A percentile compares a stretch with the other conserved stretches of the same genome.
Evolutionary conservation across 2,888 invertebrate genomes (phyloP).

Genomic region (Tiliacea aurago): DNA sequence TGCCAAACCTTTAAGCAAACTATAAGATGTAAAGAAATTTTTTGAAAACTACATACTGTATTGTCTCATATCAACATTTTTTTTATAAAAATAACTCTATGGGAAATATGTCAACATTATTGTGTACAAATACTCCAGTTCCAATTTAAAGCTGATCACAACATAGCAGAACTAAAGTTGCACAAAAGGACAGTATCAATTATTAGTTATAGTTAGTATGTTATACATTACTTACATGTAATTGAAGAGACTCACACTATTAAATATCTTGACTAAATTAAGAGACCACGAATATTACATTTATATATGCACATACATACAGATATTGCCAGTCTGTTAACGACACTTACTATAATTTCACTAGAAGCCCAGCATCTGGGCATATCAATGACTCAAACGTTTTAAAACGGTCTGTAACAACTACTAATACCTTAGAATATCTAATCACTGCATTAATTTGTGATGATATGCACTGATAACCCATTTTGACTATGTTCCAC

Average conservation of each 20-base stretch:
- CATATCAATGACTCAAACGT: constrained; percentile 87
- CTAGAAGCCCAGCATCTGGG: constrained; percentile 89
- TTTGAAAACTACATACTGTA: constrained; percentile 86
- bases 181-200: constrained; percentile 88
- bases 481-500: constrained; percentile 83
- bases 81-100: constrained; percentile 89
- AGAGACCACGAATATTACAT: constrained; percentile 89
- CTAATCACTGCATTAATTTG: constrained; percentile 90
- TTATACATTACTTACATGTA: constrained; percentile 87
- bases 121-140: constrained; percentile 88
- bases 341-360: constrained; percentile 89
- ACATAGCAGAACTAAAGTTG: constrained; percentile 89
- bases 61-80: constrained; percentile 88
- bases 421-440: constrained; percentile 90
- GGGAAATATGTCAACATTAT: constrained; percentile 84
- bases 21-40: constrained; percentile 75
- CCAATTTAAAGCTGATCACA: constrained; percentile 89
- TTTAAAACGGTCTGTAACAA: constrained; percentile 89
- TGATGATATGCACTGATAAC: constrained; percentile 91
- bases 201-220: constrained; percentile 84
- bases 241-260: constrained; percentile 89
- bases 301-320: constrained; percentile 89
- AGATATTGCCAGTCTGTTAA: constrained; percentile 90
- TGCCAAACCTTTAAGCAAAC: constrained; percentile 81
- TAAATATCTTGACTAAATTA: constrained; percentile 90